phyloP scores from a whole-genome alignment of 37 sponge, comb jelly and placozoan genomes.

The Hormiphora californensis region DNA sequence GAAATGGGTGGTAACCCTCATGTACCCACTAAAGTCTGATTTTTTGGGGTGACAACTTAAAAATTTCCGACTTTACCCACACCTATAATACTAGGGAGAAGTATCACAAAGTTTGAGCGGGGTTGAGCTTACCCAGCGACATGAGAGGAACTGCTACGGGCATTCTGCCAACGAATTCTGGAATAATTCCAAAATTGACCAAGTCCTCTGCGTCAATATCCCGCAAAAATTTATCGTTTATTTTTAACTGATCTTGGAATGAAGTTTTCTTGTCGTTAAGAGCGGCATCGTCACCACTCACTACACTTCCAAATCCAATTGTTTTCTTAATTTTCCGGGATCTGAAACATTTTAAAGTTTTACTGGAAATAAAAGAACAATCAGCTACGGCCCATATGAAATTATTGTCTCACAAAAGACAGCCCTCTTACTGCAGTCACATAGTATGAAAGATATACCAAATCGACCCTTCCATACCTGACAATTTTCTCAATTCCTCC shows the following conservation, averaged over 20 bases:
- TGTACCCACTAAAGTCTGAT: too few species aligned
- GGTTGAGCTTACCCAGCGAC: conserved; percentile 60
- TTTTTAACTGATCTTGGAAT: conserved; percentile 23
- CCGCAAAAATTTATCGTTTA: conserved; percentile 26
- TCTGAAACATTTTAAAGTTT: background rate
- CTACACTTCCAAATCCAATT: background rate
- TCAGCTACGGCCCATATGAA: too few species aligned
- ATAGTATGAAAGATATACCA: background rate
- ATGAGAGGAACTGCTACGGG: conserved; percentile 78
- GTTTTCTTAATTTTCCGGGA: conserved; percentile 20
- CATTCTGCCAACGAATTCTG: conserved; percentile 94
- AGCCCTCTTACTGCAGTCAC: background rate
- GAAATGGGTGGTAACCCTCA: too few species aligned
- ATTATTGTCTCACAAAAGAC: background rate
- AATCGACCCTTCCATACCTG: conserved; percentile 20
- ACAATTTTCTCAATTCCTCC: conserved; percentile 87
- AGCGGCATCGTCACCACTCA: background rate
- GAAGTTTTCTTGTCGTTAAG: background rate
- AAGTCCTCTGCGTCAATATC: conserved; percentile 83
- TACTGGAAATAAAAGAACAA: too few species aligned
- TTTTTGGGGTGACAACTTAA: too few species aligned
- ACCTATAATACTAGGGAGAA: too few species aligned
- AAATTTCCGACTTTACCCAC: too few species aligned
- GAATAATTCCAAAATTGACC: conserved; percentile 91
- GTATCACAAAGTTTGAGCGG: too few species aligned